Conservation (phyloP, 2,797 vertebrate genomes). For the Brachyalestes nurse region DNA sequence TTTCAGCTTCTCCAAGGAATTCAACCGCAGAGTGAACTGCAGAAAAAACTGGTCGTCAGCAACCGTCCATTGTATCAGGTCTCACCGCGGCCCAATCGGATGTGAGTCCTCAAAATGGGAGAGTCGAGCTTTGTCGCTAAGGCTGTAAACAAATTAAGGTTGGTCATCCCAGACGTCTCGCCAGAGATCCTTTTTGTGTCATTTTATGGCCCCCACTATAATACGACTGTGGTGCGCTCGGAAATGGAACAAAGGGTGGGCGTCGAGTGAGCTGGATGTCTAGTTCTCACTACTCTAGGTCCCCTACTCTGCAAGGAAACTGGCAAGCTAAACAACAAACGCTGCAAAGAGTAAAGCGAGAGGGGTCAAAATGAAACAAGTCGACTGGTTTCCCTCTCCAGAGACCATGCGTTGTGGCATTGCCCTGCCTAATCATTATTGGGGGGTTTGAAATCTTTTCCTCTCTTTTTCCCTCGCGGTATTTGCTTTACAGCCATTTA, state of each 20-base stretch:
- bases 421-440: constrained; percentile 69
- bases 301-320: constrained; percentile 65
- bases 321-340: constrained; percentile 61
- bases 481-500: constrained; percentile 98
- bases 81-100: constrained; percentile 73
- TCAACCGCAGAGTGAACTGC: not conserved
- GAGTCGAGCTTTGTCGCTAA: constrained; percentile 56
- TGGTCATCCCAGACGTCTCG: constrained; percentile 80
- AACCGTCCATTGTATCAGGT: constrained; percentile 69
- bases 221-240: constrained; percentile 72
- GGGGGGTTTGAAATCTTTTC: constrained; percentile 81
- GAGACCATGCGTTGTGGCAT: constrained; percentile 37
- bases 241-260: constrained; percentile 81
- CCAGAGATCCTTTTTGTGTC: constrained; percentile 71
- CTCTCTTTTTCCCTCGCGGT: constrained; percentile 65
- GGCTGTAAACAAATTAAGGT: constrained; percentile 77
- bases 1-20: not conserved
- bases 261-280: constrained; percentile 68
- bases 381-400: constrained; percentile 21
- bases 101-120: constrained; percentile 69
- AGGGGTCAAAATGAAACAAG: constrained; percentile 51
- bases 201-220: constrained; percentile 69
- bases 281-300: constrained; percentile 50
- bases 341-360: constrained; percentile 71
- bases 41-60: constrained; percentile 63